Conservation (phyloP, 2,888 invertebrate genomes). For the Steromphala cineraria region DNA sequence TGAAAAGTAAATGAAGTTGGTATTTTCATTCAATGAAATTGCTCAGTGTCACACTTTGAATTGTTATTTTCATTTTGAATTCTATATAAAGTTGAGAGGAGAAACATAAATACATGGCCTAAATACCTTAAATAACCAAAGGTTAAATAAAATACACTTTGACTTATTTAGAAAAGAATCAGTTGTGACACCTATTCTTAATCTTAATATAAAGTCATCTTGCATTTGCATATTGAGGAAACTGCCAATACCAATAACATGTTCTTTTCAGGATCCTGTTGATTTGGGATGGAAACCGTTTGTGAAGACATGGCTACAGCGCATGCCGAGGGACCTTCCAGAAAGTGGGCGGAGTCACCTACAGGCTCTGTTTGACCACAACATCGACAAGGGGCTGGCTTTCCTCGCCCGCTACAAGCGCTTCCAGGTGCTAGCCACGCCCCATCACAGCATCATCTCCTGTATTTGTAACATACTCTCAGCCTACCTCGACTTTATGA, state of each 20-base stretch:
- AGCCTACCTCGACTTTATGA: conserved; percentile 72
- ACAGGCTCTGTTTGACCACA: conserved; percentile 68
- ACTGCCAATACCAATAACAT: not conserved
- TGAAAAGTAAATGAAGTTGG: too few species aligned
- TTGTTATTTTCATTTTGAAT: too few species aligned
- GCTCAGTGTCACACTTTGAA: too few species aligned
- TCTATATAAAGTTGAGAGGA: too few species aligned
- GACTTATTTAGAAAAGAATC: too few species aligned
- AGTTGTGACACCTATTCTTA: too few species aligned
- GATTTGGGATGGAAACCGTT: conserved; percentile 74
- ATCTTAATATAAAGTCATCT: not conserved
- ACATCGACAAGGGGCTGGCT: conserved; percentile 68
- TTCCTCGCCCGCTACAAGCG: conserved; percentile 63
- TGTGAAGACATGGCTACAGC: conserved; percentile 72
- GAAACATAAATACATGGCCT: too few species aligned
- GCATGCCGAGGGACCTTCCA: conserved; percentile 69
- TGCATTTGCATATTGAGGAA: not conserved
- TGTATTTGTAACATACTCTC: conserved; percentile 71
- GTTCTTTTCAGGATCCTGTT: conserved; percentile 68
- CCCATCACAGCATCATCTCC: conserved; percentile 66
- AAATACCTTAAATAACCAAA: too few species aligned
- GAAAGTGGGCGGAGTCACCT: conserved; percentile 71
- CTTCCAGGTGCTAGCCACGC: conserved; percentile 66
- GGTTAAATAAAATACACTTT: too few species aligned
- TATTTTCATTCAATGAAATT: too few species aligned